These are phyloP conservation scores for Bubalus kerabau DNA, from an alignment of 2,113 vertebrate species.

Conservation along the genomic window DNA sequence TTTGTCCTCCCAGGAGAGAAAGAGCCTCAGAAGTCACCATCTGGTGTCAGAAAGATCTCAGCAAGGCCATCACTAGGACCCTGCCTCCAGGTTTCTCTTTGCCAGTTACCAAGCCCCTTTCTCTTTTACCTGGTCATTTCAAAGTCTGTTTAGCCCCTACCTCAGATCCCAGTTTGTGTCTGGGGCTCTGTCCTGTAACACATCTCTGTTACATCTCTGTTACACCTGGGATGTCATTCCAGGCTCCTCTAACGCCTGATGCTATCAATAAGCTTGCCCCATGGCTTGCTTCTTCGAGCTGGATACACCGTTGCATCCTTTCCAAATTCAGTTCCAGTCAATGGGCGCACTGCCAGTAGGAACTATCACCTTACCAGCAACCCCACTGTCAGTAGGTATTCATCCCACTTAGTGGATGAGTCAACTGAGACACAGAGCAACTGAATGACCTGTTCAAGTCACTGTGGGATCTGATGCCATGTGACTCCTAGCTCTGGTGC, in stretches of 20 bases:
- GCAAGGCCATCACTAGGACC: no score
- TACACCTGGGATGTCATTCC: not conserved
- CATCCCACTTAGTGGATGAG: not conserved
- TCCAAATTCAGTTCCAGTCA: not conserved
- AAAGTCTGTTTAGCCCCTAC: not conserved
- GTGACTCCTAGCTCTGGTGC: not conserved
- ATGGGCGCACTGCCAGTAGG: not conserved
- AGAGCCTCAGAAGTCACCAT: not conserved
- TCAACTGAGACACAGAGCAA: not conserved
- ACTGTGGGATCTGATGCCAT: accelerated
- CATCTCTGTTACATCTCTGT: not conserved
- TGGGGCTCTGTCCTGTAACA: not conserved
- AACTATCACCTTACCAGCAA: not conserved
- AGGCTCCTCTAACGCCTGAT: not conserved
- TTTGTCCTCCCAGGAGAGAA: not conserved
- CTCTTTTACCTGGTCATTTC: not conserved
- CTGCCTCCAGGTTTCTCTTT: not conserved
- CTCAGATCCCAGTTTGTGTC: not conserved
- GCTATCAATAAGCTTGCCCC: not conserved
- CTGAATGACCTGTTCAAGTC: not conserved
- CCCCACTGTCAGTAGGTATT: not conserved
- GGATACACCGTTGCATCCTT: not conserved
- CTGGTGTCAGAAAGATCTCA: not conserved
- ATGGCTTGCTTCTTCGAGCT: not conserved
- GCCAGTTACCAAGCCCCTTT: not conserved